Evolutionary conservation across 2,888 invertebrate species (phyloP).

Genomic region (Drosophila barbarae): DNA sequence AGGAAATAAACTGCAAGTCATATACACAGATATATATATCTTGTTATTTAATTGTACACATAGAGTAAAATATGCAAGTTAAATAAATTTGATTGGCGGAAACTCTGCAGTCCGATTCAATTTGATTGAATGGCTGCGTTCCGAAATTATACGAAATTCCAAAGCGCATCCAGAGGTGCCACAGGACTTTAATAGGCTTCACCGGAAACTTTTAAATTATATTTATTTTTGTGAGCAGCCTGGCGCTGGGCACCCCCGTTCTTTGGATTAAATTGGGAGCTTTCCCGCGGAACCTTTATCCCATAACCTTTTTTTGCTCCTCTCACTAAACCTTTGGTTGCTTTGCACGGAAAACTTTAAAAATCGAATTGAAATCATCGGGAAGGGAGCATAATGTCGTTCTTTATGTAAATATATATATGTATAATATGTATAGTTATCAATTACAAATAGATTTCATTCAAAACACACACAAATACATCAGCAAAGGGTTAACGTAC

Average conservation of each 20-base stretch:
- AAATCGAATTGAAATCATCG: conserved; percentile 6
- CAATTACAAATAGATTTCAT: conserved; percentile 18
- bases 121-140: conserved; percentile 21
- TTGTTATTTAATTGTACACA: conserved; percentile 22
- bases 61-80: conserved; percentile 25
- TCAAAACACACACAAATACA: conserved; percentile 20
- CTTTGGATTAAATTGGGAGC: neutral
- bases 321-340: conserved; percentile 13
- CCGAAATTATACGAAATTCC: neutral
- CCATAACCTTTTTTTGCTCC: conserved; percentile 3
- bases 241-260: neutral
- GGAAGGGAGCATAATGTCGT: conserved; percentile 10
- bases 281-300: conserved; percentile 6
- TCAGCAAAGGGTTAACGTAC: conserved; percentile 25
- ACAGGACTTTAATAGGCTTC: neutral
- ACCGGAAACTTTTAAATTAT: neutral
- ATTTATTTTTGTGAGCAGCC: neutral
- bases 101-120: conserved; percentile 8
- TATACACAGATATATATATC: neutral
- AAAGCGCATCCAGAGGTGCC: neutral
- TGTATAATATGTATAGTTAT: conserved; percentile 1
- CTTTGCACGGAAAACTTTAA: conserved; percentile 13
- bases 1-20: neutral
- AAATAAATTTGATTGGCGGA: neutral
- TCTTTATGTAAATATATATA: neutral